These are phyloP conservation scores for Staurois parvus DNA, from an alignment of 2,797 vertebrate genomes.

Conservation along the genomic window DNA sequence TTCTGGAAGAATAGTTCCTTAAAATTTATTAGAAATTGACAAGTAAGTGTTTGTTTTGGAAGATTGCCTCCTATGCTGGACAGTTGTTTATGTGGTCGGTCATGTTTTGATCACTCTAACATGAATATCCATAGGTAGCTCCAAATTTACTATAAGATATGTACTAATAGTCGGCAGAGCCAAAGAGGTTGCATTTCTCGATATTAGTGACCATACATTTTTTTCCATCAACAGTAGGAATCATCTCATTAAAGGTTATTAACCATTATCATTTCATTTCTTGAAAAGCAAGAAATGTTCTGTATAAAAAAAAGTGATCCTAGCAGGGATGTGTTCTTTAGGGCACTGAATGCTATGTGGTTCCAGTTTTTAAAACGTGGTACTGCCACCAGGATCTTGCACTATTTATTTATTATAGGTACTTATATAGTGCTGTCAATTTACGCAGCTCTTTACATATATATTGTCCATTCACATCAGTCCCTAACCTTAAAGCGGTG, in stretches of 20 bases:
- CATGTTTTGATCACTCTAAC: no score
- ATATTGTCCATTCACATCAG: no score
- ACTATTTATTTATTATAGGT: no score
- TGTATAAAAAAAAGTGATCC: not conserved
- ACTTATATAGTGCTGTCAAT: no score
- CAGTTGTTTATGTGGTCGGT: no score
- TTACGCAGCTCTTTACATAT: no score
- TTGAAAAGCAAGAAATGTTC: not conserved
- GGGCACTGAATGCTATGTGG: not conserved
- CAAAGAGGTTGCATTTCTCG: no score
- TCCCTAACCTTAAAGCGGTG: no score
- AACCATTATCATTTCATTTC: not conserved
- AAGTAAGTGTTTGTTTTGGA: not conserved
- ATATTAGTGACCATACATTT: no score
- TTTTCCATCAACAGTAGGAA: not conserved
- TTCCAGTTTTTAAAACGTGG: no score
- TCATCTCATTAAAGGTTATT: not conserved
- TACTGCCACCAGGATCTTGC: not conserved
- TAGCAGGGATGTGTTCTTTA: no score
- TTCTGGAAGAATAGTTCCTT: no score
- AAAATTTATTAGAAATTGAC: not conserved
- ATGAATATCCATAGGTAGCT: not conserved
- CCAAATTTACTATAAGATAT: not conserved
- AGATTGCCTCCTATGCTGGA: not conserved
- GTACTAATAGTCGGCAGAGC: not conserved